Conservation (phyloP, 2,797 vertebrate species). For the Sebastes cheni region DNA sequence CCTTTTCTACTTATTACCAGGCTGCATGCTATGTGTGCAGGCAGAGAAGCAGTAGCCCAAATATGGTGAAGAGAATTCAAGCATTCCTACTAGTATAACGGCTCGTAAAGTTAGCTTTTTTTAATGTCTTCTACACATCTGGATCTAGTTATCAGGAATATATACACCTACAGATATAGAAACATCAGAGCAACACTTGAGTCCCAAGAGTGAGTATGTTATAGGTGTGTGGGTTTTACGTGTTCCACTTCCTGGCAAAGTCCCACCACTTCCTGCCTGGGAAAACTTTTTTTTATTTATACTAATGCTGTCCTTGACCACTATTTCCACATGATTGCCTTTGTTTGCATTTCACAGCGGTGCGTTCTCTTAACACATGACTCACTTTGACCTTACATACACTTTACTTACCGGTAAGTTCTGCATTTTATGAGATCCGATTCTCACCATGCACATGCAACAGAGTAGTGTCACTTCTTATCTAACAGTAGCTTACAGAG, state of each 20-base stretch:
- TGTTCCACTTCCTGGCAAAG: neutral
- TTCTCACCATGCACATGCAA: neutral
- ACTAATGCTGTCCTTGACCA: neutral
- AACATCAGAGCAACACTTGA: neutral
- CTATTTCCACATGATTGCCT: constrained; percentile 5
- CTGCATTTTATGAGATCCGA: neutral
- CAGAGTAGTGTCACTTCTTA: fast-evolving
- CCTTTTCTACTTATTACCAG: neutral
- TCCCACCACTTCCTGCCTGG: constrained; percentile 26
- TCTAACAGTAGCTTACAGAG: neutral
- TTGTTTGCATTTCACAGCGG: constrained; percentile 48
- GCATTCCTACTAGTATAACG: neutral
- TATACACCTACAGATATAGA: neutral
- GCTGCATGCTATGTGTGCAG: constrained; percentile 11
- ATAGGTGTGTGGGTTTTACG: neutral
- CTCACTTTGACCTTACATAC: neutral
- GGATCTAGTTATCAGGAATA: neutral
- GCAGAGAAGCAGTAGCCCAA: neutral
- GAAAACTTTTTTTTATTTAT: neutral
- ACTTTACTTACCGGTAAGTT: neutral
- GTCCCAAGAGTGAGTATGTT: neutral
- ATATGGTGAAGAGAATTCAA: neutral
- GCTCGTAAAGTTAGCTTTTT: neutral
- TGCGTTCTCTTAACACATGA: neutral
- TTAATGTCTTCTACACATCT: constrained; percentile 12